These are phyloP conservation scores for Ataeniobius toweri DNA, from an alignment of 2,797 vertebrate genomes.

Conservation along the genomic window DNA sequence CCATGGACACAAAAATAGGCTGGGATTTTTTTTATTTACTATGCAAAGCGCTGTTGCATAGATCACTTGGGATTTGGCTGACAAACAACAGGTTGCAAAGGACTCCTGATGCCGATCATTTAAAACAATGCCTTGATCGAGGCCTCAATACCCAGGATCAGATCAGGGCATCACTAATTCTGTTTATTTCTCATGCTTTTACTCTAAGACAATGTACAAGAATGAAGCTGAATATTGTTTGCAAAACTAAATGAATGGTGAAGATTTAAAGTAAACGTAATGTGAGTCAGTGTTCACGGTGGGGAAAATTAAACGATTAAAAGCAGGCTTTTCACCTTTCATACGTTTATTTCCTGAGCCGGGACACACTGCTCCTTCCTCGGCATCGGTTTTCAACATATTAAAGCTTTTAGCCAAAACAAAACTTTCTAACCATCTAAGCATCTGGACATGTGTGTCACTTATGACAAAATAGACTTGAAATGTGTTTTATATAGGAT, in stretches of 20 bases:
- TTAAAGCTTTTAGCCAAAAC: slow-evolving; percentile 16
- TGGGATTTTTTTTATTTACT: not conserved
- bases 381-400: slow-evolving; percentile 9
- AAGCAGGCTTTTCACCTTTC: not conserved
- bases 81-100: not conserved
- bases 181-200: not conserved
- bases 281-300: slow-evolving; percentile 23
- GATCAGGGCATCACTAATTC: not conserved
- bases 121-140: too few relatives aligned
- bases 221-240: not conserved
- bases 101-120: too few relatives aligned
- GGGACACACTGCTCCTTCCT: slow-evolving; percentile 17
- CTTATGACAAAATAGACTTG: slow-evolving; percentile 53
- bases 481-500: slow-evolving; percentile 48
- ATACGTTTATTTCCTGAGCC: slow-evolving; percentile 48
- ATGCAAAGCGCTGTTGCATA: not conserved
- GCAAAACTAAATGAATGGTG: not conserved
- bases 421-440: slow-evolving; percentile 49
- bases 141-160: not conserved
- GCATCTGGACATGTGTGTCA: slow-evolving; percentile 22
- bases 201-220: not conserved
- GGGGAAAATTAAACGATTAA: slow-evolving; percentile 25
- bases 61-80: not conserved
- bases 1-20: not conserved
- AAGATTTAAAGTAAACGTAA: slow-evolving; percentile 16